A percentile compares a stretch with the other conserved stretches of the same genome.
phyloP scores from a whole-genome alignment of 2,888 invertebrate genomes.

The Byasa hedistus region DNA sequence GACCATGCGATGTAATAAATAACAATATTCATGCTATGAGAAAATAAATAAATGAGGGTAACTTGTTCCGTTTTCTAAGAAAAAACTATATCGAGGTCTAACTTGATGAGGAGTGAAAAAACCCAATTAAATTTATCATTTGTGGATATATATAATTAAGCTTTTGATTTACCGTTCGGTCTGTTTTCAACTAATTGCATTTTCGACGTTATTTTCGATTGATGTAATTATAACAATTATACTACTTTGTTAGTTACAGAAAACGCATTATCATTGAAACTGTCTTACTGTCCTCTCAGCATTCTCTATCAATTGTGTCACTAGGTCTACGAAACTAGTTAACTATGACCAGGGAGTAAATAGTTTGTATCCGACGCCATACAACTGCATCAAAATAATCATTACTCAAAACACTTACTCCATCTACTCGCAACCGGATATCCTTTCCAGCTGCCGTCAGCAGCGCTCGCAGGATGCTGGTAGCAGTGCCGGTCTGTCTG shows the following conservation, averaged over 20 bases:
- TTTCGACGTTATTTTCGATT: no score
- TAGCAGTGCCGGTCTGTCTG: constrained; percentile 94
- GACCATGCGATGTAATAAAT: constrained; percentile 30
- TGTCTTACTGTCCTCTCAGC: no score
- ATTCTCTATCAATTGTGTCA: no score
- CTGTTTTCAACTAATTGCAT: not conserved
- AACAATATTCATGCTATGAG: constrained; percentile 27
- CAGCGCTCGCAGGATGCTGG: constrained; percentile 92
- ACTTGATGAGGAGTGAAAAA: constrained; percentile 19
- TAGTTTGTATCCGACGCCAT: no score
- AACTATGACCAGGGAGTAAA: no score
- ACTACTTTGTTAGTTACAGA: no score
- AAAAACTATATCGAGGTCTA: constrained; percentile 21
- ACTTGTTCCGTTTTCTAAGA: constrained; percentile 21
- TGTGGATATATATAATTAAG: constrained; percentile 26
- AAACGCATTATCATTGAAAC: no score
- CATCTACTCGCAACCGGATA: constrained; percentile 91
- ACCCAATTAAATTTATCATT: constrained; percentile 12
- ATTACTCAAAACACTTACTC: constrained; percentile 82
- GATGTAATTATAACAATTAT: no score
- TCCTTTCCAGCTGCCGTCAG: constrained; percentile 94
- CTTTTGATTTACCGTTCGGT: constrained; percentile 10
- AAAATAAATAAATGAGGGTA: constrained; percentile 24
- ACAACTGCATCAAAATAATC: no score
- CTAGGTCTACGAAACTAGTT: no score